Base-by-base conservation (phyloP, 2,888 invertebrate genomes). In the Allygus modestus region DNA sequence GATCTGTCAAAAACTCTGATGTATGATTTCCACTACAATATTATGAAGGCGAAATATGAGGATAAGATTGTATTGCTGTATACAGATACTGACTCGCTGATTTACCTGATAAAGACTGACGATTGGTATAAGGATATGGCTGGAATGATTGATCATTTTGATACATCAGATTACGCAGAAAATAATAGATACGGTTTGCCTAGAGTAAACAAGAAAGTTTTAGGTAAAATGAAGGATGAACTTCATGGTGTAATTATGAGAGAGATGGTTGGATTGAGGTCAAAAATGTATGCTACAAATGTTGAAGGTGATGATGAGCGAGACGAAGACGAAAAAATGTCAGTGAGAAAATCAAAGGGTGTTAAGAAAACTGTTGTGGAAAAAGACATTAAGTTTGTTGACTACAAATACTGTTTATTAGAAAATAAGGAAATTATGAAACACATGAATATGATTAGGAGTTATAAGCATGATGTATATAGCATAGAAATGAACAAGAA, bases 161-260 rank as follows among this genome's bases (percentile, higher is more conserved):
- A 82, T 81, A 58, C 51, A 65, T 71, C 69, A 2, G 81, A 84
- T 65, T 84, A 46, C 51, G 46, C 69, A 26, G 33, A 43, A 51
- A 33, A 81, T 69, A 65, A 81, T 71, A 51, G 17, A 12, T 71
- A 65, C 31, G 33, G 31, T 1, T 28, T 81, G 17, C 71, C 81
- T 26, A 33, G 71, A 33, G 54, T 71, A 28, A 84, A 84, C 69
- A 84, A 84, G 73, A 54, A 71, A 33, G 37, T 82, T 51, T 51
- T 82, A 37, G 82, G 84, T 26, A 84, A 84, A 71, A 81, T 84
- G 58, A 82, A 84, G 46, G 84, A 84, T 71, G 84, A 84, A 61
- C 65, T 84, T 41, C 65, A 81, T 65, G 61, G 65, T 37, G 65
- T 41, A 84, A 58, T 81, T 43, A 46, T 69, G 33, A 43, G 26